Evolutionary conservation across 2,888 invertebrate genomes (phyloP).

Genomic region (Standfussiana lucernea): DNA sequence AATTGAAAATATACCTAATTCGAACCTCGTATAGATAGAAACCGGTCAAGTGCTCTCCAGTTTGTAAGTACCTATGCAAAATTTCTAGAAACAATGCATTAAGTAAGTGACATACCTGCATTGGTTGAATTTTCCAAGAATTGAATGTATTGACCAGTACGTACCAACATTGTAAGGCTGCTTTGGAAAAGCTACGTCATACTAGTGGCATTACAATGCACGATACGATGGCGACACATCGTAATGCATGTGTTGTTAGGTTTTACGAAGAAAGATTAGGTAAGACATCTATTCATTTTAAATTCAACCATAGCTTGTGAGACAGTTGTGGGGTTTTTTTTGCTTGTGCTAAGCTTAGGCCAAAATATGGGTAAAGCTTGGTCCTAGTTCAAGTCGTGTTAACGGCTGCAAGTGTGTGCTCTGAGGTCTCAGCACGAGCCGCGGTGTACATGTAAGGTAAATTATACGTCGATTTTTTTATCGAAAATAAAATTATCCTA

Average conservation of each 20-base stretch:
- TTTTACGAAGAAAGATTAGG: background rate
- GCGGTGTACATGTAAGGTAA: background rate
- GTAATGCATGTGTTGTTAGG: background rate
- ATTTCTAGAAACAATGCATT: slow-evolving; percentile 34
- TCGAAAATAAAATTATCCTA: background rate
- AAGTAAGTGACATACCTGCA: slow-evolving; percentile 7
- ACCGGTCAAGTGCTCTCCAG: background rate
- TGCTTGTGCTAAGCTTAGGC: background rate
- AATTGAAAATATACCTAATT: slow-evolving; percentile 11
- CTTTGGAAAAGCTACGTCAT: slow-evolving; percentile 1
- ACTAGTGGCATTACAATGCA: slow-evolving; percentile 4
- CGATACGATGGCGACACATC: background rate
- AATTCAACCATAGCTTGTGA: background rate
- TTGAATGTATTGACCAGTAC: background rate
- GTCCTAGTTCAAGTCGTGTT: background rate
- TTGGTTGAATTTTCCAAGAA: slow-evolving; percentile 17
- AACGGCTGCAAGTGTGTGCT: background rate
- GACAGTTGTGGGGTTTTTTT: background rate
- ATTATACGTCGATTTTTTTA: background rate
- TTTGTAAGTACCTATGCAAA: background rate
- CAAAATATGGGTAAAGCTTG: background rate
- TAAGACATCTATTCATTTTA: background rate
- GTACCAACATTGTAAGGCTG: background rate
- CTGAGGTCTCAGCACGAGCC: background rate
- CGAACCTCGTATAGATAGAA: background rate